Percentiles rank a stretch among this genome's conserved stretches.
Evolutionary conservation across 2,113 vertebrate species (phyloP).

Genomic region (Trichomycterus rosablanca): DNA sequence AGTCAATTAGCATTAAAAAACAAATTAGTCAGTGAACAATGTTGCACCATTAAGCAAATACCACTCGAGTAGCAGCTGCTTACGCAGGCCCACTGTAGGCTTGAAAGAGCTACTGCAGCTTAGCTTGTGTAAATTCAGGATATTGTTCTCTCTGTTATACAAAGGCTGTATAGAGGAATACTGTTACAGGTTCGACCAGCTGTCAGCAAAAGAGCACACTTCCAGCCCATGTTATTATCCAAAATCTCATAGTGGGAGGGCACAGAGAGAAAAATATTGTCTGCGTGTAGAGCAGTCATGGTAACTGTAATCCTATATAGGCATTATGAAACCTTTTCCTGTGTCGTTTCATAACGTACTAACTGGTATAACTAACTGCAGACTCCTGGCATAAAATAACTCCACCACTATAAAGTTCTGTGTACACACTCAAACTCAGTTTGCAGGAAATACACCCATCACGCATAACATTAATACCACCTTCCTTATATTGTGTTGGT

Average conservation of each 20-base stretch:
- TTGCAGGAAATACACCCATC: too few relatives aligned
- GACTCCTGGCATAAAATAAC: too few relatives aligned
- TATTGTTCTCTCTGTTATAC: constrained; percentile 38
- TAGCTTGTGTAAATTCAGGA: constrained; percentile 31
- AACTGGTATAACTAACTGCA: too few relatives aligned
- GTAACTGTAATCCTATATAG: too few relatives aligned
- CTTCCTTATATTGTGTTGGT: too few relatives aligned
- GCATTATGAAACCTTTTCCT: too few relatives aligned
- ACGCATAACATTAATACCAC: too few relatives aligned
- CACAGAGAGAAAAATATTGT: constrained; percentile 31
- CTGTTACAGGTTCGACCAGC: constrained; percentile 55
- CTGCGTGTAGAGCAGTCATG: too few relatives aligned
- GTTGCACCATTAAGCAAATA: constrained; percentile 11
- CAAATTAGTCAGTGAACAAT: constrained; percentile 25
- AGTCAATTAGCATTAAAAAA: constrained; percentile 28
- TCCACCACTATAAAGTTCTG: too few relatives aligned
- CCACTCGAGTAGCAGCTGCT: constrained; percentile 24
- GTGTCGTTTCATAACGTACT: too few relatives aligned
- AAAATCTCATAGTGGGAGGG: constrained; percentile 46
- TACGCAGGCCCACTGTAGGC: constrained; percentile 16
- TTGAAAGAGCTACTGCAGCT: constrained; percentile 13
- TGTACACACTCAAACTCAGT: too few relatives aligned
- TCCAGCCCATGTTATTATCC: constrained; percentile 63
- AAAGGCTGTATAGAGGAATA: constrained; percentile 48
- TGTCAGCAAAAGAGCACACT: constrained; percentile 51